Evolutionary conservation across 2,888 invertebrate genomes (phyloP), one percentile per base, ranked within the genome.

Genomic region (Xestoiulus laeticollis): DNA sequence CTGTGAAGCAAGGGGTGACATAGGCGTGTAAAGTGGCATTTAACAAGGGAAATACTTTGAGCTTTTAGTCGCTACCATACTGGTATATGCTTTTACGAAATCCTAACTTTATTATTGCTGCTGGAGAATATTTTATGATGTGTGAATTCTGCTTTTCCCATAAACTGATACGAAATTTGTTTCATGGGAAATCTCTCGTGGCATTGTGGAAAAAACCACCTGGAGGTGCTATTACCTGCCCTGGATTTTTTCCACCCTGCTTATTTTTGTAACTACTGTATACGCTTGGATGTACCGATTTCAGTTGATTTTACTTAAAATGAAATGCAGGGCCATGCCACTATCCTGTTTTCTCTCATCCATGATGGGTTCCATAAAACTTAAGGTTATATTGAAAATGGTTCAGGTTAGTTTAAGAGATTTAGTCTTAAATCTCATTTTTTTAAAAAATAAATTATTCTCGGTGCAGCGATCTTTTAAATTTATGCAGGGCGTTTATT

Each of bases 81-180:
- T 48, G 16, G 6, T 48, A 48, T 16, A 48, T 2, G 6, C 48
- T 48, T 48, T 59, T n/a, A 59, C 59, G 59, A 59, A 59, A 59
- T 59, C n/a, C n/a, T n/a, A 59, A 59, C 59, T 59, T 59, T 59
- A 59, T 19, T 59, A 59, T 59, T 59, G 59, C 59, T 59, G 19
- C n/a, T n/a, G n/a, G 59, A 59, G 59, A 59, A 59, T 59, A 59
- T 59, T 59, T 59, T 59, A 59, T 59, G 59, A 59, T 59, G 59
- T 59, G 59, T 59, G 59, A 59, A 59, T 59, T 59, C 59, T 59
- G 59, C n/a, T 59, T 59, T 59, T 59, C 12, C 59, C 59, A 59
- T 59, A 59, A 59, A 59, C 59, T 19, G 59, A 59, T 5, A 2
- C n/a, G 59, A 59, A 59, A 59, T 59, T 59, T 59, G n/a, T 59